phyloP scores from a whole-genome alignment of 2,113 vertebrate species.

The Cyprinodon variegatus region DNA sequence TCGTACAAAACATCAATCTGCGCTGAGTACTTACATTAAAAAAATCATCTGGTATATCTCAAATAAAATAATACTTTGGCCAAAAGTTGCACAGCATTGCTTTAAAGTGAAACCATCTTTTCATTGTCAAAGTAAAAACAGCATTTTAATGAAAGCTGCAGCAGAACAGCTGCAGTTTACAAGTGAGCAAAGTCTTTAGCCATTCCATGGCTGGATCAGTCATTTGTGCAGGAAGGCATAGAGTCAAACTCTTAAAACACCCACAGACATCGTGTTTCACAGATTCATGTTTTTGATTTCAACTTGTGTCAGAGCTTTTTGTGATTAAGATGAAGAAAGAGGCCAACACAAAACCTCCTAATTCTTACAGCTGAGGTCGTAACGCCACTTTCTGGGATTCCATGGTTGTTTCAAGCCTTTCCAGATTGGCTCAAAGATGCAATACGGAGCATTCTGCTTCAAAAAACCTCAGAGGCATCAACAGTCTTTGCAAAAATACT shows the following conservation, averaged over 20 bases:
- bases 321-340: constrained; percentile 12
- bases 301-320: constrained; percentile 26
- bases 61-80: too few species aligned
- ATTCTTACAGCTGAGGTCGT: constrained; percentile 2
- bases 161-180: constrained; percentile 13
- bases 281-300: constrained; percentile 13
- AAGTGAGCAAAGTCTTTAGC: constrained; percentile 12
- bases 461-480: constrained; percentile 11
- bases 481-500: constrained; percentile 34
- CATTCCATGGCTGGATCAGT: constrained; percentile 25
- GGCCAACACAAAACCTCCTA: neutral
- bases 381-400: constrained; percentile 1
- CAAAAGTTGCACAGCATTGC: too few species aligned
- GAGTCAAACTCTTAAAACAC: constrained; percentile 18
- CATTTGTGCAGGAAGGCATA: constrained; percentile 25
- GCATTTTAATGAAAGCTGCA: neutral
- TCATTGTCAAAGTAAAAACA: constrained; percentile 19
- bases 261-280: constrained; percentile 7
- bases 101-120: constrained; percentile 18
- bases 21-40: too few species aligned
- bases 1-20: too few species aligned
- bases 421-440: constrained; percentile 37
- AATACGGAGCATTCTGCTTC: constrained; percentile 4
- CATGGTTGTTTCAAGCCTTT: constrained; percentile 45
- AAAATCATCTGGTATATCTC: too few species aligned